Evolutionary conservation across 2,113 vertebrate genomes (phyloP).

Genomic region (Uropsilus gracilis): DNA sequence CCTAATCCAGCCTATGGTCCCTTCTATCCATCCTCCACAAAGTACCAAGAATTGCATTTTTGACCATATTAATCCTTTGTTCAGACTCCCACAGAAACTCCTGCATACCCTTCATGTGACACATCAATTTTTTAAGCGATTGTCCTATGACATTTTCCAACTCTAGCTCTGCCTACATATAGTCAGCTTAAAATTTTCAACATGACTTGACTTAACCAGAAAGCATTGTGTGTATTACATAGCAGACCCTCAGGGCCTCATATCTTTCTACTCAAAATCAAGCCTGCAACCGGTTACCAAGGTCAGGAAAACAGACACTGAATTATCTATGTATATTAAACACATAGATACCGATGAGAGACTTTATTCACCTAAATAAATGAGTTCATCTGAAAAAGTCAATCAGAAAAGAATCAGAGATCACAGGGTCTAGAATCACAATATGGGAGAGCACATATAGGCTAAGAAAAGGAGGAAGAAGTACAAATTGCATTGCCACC

Average conservation of each 20-base stretch:
- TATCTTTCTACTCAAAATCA: no score
- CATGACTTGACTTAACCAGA: not conserved
- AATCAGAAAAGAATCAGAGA: not conserved
- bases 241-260: no score
- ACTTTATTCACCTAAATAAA: slow-evolving; percentile 14
- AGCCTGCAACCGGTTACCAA: no score
- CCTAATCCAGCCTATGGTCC: not conserved
- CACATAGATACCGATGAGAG: not conserved
- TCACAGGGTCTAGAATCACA: slow-evolving; percentile 7
- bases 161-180: not conserved
- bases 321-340: not conserved
- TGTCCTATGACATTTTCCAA: not conserved
- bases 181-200: slow-evolving; percentile 31
- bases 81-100: slow-evolving; percentile 4
- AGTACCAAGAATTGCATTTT: slow-evolving; percentile 21
- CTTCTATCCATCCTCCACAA: not conserved
- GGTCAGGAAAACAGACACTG: not conserved
- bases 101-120: not conserved
- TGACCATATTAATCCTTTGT: not conserved
- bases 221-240: no score
- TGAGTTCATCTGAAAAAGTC: slow-evolving; percentile 17
- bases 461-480: slow-evolving; percentile 2
- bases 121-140: not conserved
- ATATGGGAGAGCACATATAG: not conserved
- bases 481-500: not conserved